Evolutionary conservation across 2,797 vertebrate species (phyloP).

Genomic region (Poecilia wingei): DNA sequence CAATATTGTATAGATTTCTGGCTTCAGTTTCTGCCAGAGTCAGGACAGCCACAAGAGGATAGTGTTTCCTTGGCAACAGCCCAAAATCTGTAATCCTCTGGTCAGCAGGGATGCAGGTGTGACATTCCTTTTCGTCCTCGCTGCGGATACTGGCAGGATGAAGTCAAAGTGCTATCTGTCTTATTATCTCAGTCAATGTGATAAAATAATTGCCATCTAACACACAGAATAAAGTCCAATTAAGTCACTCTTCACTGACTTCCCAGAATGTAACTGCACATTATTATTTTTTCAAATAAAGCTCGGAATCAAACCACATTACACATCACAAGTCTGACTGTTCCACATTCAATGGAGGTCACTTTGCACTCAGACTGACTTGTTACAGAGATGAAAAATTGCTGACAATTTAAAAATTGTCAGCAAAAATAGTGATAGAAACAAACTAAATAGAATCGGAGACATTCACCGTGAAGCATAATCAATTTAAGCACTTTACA

Average conservation of each 20-base stretch:
- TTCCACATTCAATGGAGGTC: not conserved
- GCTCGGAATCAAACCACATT: not conserved
- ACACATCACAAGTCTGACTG: not conserved
- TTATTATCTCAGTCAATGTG: not conserved
- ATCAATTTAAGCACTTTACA: not conserved
- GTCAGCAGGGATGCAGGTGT: conserved; percentile 83
- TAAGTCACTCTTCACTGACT: not conserved
- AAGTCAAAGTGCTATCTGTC: conserved; percentile 54
- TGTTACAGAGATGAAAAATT: not conserved
- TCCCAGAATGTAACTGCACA: not conserved
- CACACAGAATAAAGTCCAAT: not conserved
- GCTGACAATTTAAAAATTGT: not conserved
- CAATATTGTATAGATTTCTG: conserved; percentile 87
- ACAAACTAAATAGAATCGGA: not conserved
- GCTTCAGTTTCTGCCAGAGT: conserved; percentile 85
- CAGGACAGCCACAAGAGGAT: conserved; percentile 89
- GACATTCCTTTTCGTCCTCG: conserved; percentile 77
- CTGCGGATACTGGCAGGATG: conserved; percentile 79
- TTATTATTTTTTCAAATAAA: not conserved
- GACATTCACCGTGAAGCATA: not conserved
- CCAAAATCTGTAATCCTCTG: conserved; percentile 86
- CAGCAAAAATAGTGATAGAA: not conserved
- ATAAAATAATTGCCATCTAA: not conserved
- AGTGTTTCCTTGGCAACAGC: conserved; percentile 84
- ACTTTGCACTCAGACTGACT: not conserved